Base-by-base conservation (phyloP, 2,797 vertebrate genomes). In the Peromyscus eremicus region DNA sequence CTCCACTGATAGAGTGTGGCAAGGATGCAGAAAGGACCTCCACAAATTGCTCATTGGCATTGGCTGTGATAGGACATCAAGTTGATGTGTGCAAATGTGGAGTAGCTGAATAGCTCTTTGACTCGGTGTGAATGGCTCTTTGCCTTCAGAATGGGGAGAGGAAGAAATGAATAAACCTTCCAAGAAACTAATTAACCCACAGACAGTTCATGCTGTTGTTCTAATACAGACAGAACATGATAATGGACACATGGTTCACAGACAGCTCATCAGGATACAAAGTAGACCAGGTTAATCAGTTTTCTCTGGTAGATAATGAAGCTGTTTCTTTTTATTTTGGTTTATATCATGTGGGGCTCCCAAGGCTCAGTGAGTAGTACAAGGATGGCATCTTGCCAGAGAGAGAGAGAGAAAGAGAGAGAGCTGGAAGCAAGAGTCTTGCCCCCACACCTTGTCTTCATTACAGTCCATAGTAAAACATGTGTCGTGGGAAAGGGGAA, bases 121-220 rank as follows among this genome's bases (percentile, higher is more conserved):
- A 95, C 75, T 95, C 64, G 14, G 89, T 66, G 19, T 87, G 76
- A 94, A 77, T 70, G 68, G 75, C 68, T 95, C 80, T 52, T 3
- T 73, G 96, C 71, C 80, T 94, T 94, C 81, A 27, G 76, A 97
- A 92, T 16, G 25, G 57, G 85, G 34, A 95, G 37, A 90, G 23
- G 71, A 68, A 92, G 94, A 73, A 81, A 85, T 4, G 83, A 91
- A 95, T 64, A 90, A 97, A 95, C 92, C 94, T 96, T 97, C 93
- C 2, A 1, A 57, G 71, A 94, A 97, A 94, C 71, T 92, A 97
- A 91, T 97, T 90, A 96, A 80, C 90, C 66, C 46, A 5, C 73
- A 92, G 70, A 80, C 90, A 70, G 75, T 90, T 64, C 27, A 37
- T 49, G 0, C n/a, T 66, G 71, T 70, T 21, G 0, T 91, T 86